phyloP scores from a whole-genome alignment of 2,797 vertebrate species.

The Microctenopoma stevenorrisi region DNA sequence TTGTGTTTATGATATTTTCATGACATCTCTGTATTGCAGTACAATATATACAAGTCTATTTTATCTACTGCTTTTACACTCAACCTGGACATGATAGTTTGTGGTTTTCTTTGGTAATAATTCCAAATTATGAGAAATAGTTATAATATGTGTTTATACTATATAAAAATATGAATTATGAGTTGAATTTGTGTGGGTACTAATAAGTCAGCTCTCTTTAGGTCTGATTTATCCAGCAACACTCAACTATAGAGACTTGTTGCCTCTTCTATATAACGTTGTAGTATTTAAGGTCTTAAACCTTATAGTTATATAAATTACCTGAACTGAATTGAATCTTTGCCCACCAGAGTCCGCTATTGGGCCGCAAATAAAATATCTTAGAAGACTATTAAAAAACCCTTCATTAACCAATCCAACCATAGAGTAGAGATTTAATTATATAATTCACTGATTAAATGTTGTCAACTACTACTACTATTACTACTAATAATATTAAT shows the following conservation, averaged over 20 bases:
- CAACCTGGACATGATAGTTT: background rate
- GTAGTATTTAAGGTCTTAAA: no score
- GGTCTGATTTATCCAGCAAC: no score
- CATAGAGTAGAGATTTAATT: background rate
- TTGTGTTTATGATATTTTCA: no score
- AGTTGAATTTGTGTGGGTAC: no score
- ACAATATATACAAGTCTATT: background rate
- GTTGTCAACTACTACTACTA: background rate
- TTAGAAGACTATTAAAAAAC: background rate
- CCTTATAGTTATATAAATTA: no score
- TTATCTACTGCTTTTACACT: background rate
- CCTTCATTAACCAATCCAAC: background rate
- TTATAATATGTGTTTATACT: no score
- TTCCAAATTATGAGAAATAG: background rate
- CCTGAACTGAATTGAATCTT: background rate
- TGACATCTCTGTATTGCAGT: no score
- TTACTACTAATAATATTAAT: background rate
- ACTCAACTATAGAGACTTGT: no score
- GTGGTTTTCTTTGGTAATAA: background rate
- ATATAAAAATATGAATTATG: no score
- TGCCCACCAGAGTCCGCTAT: constrained; percentile 6
- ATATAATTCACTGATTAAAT: no score
- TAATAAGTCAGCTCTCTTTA: no score
- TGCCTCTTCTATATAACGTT: no score
- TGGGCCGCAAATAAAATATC: constrained; percentile 9